Evolutionary conservation across 2,888 invertebrate species (phyloP).

Genomic region (Drosophila colorata): DNA sequence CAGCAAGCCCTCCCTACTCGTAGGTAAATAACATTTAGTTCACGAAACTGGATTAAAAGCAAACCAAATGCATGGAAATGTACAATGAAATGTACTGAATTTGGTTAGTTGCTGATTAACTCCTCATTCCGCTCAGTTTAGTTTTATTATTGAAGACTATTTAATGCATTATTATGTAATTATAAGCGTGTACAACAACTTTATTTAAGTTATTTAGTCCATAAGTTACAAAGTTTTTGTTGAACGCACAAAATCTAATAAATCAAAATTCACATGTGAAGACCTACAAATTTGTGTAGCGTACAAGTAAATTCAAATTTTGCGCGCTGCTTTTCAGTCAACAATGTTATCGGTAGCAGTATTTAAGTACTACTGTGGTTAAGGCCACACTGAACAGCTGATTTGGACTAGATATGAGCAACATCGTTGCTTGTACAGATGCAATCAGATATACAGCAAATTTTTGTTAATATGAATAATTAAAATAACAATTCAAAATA

Average conservation of each 20-base stretch:
- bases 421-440: neutral
- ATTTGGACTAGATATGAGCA: neutral
- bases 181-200: constrained; percentile 63
- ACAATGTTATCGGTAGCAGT: neutral
- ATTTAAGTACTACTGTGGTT: neutral
- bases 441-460: no score
- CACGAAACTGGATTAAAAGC: constrained; percentile 26
- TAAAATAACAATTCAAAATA: no score
- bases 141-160: constrained; percentile 55
- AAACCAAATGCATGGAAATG: constrained; percentile 31
- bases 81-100: constrained; percentile 5
- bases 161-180: constrained; percentile 69
- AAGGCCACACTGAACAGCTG: constrained; percentile 5
- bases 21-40: constrained; percentile 37
- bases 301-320: neutral
- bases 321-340: neutral
- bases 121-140: constrained; percentile 67
- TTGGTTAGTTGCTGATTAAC: constrained; percentile 31
- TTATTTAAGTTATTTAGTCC: constrained; percentile 72
- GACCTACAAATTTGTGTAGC: neutral
- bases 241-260: constrained; percentile 67
- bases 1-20: constrained; percentile 18
- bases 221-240: constrained; percentile 67
- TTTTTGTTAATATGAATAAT: no score
- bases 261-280: constrained; percentile 42